phyloP scores from a whole-genome alignment of 2,113 vertebrate species.

The Rhodinocichla rosea region DNA sequence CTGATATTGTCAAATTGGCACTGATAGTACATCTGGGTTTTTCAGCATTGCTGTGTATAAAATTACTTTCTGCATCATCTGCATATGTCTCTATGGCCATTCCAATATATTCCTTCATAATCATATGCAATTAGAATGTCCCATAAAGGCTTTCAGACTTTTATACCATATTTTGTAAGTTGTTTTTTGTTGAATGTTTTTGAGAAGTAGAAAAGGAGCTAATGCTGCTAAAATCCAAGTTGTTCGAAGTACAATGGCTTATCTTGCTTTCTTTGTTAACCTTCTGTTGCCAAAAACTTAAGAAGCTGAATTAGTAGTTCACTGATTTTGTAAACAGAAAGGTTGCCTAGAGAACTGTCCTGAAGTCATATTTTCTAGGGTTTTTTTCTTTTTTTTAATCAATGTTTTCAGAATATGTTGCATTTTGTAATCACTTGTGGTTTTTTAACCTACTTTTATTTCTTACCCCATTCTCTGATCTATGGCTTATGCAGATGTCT shows the following conservation, averaged over 20 bases:
- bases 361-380: neutral
- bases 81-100: neutral
- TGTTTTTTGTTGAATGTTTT: neutral
- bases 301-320: neutral
- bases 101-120: neutral
- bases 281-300: neutral
- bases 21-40: slow-evolving; percentile 4
- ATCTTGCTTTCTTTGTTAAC: neutral
- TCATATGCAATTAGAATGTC: neutral
- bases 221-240: neutral
- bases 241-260: neutral
- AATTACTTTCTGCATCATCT: neutral
- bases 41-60: neutral
- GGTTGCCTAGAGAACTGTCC: neutral
- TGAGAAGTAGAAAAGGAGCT: neutral
- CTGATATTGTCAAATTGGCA: neutral
- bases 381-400: neutral
- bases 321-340: neutral
- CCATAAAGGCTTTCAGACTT: neutral
- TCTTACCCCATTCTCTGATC: neutral
- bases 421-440: neutral
- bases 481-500: neutral
- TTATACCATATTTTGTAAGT: neutral
- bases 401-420: neutral
- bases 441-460: neutral